These are phyloP conservation scores for Borostomias antarcticus DNA, from an alignment of 2,797 vertebrate genomes.

Conservation along the genomic window DNA sequence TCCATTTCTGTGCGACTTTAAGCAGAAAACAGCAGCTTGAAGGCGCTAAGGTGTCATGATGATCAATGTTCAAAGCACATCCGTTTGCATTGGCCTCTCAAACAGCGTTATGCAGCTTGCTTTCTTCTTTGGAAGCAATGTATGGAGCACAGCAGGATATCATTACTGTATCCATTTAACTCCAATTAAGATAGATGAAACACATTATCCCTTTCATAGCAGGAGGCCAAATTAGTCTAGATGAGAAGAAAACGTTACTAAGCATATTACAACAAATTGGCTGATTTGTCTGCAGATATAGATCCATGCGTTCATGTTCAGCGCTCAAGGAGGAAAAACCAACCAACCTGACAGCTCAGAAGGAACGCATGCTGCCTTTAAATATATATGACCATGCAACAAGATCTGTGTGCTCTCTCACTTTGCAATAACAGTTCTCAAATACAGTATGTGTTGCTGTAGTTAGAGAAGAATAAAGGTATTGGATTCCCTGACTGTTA, in stretches of 20 bases:
- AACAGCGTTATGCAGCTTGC: conserved; percentile 23
- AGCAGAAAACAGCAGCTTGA: conserved; percentile 47
- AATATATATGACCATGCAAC: too few relatives aligned
- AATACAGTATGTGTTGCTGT: too few relatives aligned
- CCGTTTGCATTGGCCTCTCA: conserved; percentile 33
- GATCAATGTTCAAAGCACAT: conserved; percentile 31
- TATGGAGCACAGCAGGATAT: conserved; percentile 57
- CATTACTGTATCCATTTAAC: conserved; percentile 70
- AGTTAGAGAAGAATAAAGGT: too few relatives aligned
- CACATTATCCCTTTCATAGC: conserved; percentile 64
- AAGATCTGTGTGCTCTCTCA: too few relatives aligned
- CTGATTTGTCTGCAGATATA: conserved; percentile 11
- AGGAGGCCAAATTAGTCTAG: conserved; percentile 51
- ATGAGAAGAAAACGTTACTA: conserved; percentile 50
- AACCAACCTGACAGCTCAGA: too few relatives aligned
- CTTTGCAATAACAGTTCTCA: too few relatives aligned
- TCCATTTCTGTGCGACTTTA: too few relatives aligned
- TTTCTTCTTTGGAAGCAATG: conserved; percentile 62
- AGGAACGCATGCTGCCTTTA: too few relatives aligned
- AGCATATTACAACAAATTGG: conserved; percentile 48
- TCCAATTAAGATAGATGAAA: conserved; percentile 69
- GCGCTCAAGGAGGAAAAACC: too few relatives aligned
- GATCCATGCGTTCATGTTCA: conserved; percentile 32
- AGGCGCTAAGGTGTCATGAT: conserved; percentile 16
- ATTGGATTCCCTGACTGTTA: too few relatives aligned